Base-by-base conservation (phyloP, 2,113 vertebrate genomes). In the Epinephelus moara region DNA sequence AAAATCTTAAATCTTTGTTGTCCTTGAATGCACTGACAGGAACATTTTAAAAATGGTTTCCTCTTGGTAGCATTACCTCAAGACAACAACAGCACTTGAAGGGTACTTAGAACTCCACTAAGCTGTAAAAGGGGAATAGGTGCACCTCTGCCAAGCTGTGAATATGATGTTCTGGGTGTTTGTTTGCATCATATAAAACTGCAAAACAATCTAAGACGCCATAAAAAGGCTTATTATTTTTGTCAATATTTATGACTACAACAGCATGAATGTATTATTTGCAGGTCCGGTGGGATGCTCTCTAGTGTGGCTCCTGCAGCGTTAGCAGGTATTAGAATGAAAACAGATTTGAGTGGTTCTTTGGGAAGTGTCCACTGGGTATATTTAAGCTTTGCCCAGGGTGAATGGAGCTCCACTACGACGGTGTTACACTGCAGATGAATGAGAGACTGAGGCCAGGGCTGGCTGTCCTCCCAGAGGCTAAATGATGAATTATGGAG, bases 401-500 rank as follows among this genome's bases (percentile, higher is more conserved):
- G 81, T 87, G 64, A 85, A 82, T 63, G 63, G 63, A 13, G 13
- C 76, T 80, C 72, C 55, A 50, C 83, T 70, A 63, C 69, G 53
- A 75, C 25, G 21, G 49, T 59, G 23, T 37, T 75, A 56, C 47
- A n/a, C 62, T 73, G 78, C 69, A 80, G 85, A 74, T 89, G 88
- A 91, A 91, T 89, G 85, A 89, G 77, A 85, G 77, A 75, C 80
- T 81, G 68, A 57, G 57, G 88, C 72, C 40, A 40, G 52, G 0
- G 5, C 67, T 88, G 92, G 75, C 87, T 84, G 79, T 88, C 84
- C 90, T 92, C 83, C 91, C 81, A 82, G 79, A 90, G 80, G 85
- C 81, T 88, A 67, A 87, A 77, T 67, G 61, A 93, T 91, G 82
- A 93, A 93, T 93, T 90, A 92, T 91, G 80, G 86, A 93, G 70